Base-by-base conservation (phyloP, 2,888 invertebrate species). In the Chrysolina americana region DNA sequence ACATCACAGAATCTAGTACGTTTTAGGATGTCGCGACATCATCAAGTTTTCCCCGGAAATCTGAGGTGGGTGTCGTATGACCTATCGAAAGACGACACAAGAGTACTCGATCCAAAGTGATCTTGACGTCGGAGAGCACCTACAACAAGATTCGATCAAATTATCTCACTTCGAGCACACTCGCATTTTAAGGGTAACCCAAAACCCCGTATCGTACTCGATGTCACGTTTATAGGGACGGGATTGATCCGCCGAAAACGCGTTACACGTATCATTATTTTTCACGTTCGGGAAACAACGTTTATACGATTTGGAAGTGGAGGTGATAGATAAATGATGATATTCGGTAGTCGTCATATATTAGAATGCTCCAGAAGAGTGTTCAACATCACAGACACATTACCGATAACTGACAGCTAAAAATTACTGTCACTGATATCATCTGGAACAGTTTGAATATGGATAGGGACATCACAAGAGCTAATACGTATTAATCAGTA, bases 121-220 rank as follows among this genome's bases (percentile, higher is more conserved):
- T 80, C 85, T 85, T 81, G 84, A 85, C 84, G 80, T 83, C 84
- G 84, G 84, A 84, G 83, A 84, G 83, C 83, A 79, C 82, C 83
- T 84, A 83, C 82, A 84, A 81, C 76, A 74, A 76, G 81, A 78
- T 73, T 76, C 79, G 79, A 84, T 84, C 83, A 82, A 82, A 84
- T 84, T 83, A 84, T 83, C 82, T 81, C 76, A 66, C 64, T 77
- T 73, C 62, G 70, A 75, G 76, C 71, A 68, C 74, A 75, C 78
- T 76, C 70, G 68, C 77, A 68, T 74, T 77, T 72, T 73, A 63
- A 71, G 72, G 77, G 72, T 79, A 74, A 79, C 73, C 68, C 73
- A 68, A 77, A 71, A 77, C 21, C 75, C 74, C 73, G 73, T 70
- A 70, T 36, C 59, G 59, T 59, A n/a, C 59, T 36, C 59, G 59